Evolutionary conservation across 2,797 vertebrate genomes (phyloP).

Genomic region (Coluber constrictor): DNA sequence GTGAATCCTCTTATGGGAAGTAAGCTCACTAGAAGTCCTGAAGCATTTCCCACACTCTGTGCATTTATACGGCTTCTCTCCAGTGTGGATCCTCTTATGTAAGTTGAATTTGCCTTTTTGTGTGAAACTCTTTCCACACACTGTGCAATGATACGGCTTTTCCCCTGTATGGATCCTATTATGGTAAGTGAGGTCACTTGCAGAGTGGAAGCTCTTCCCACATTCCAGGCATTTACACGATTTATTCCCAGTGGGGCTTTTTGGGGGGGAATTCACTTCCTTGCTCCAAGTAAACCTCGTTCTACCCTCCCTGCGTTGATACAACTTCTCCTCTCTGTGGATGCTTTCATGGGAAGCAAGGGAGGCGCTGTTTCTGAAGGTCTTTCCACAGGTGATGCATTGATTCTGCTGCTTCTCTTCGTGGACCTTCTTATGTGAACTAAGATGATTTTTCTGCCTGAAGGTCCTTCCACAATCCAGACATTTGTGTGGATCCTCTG

Average conservation of each 20-base stretch:
- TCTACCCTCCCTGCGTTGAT: not conserved
- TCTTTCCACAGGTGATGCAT: not conserved
- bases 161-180: not conserved
- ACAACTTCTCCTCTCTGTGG: not conserved
- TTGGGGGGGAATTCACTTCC: fast-evolving
- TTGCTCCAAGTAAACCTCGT: not conserved
- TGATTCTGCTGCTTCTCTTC: not conserved
- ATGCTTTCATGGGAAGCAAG: not conserved
- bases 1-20: too few species aligned
- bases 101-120: too few species aligned
- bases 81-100: too few species aligned
- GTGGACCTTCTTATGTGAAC: not conserved
- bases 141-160: not conserved
- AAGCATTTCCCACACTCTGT: too few species aligned
- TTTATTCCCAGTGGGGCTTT: not conserved
- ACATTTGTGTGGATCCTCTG: not conserved
- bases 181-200: not conserved
- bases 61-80: too few species aligned
- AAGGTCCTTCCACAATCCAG: not conserved
- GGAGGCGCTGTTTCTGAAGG: not conserved
- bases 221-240: not conserved
- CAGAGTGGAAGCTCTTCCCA: not conserved
- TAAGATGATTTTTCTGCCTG: not conserved
- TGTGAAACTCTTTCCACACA: too few species aligned
- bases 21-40: too few species aligned